phyloP scores from a whole-genome alignment of 2,888 invertebrate genomes.

The Autographa pulchrina region DNA sequence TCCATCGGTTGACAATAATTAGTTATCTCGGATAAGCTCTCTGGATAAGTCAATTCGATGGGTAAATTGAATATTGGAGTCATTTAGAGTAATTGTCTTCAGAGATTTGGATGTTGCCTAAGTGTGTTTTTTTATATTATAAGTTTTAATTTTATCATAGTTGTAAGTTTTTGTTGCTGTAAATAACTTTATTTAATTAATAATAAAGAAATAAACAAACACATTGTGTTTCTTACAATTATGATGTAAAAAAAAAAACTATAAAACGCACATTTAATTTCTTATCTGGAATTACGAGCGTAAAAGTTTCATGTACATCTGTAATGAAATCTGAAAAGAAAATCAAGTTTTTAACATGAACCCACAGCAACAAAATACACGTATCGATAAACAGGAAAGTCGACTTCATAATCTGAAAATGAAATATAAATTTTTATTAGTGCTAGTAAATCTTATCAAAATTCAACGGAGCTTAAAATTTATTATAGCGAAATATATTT shows the following conservation, averaged over 20 bases:
- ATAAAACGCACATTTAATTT: not conserved
- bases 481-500: constrained; percentile 43
- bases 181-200: no score
- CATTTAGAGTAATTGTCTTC: no score
- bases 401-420: not conserved
- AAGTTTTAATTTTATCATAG: no score
- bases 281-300: not conserved
- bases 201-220: no score
- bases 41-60: no score
- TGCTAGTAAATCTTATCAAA: constrained; percentile 46
- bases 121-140: no score
- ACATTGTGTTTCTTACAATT: no score
- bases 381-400: not conserved
- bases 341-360: not conserved
- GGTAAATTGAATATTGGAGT: no score
- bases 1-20: not conserved
- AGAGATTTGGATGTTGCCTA: no score
- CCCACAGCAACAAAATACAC: not conserved
- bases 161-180: no score
- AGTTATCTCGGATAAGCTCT: no score
- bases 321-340: not conserved
- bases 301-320: not conserved
- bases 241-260: not conserved
- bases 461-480: constrained; percentile 35
- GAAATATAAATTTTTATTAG: constrained; percentile 39